Conservation (phyloP, 35 echinoderm and acorn worm genomes). For the Amphiura filiformis region DNA sequence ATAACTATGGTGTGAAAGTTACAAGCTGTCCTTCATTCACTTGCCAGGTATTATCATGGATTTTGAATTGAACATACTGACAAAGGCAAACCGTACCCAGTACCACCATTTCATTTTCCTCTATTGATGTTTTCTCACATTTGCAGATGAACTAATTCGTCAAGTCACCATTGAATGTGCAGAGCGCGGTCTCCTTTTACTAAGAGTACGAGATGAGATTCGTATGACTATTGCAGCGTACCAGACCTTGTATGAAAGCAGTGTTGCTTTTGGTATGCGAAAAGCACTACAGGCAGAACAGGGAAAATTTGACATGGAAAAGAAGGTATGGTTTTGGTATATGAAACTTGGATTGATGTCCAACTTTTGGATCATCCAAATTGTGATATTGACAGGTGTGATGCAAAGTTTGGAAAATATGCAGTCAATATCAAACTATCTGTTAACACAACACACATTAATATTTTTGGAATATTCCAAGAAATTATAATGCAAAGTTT, state of each 20-base stretch:
- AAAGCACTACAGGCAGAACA: slow-evolving; percentile 96
- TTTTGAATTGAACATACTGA: no score
- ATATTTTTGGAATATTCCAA: no score
- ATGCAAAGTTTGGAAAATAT: not conserved
- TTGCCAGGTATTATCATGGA: no score
- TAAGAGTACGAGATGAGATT: slow-evolving; percentile 92
- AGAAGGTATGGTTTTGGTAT: slow-evolving; percentile 62
- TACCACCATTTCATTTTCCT: no score
- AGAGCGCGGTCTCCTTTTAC: slow-evolving; percentile 84
- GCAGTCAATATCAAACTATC: not conserved
- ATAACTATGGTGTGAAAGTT: no score
- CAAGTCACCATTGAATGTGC: slow-evolving; percentile 99
- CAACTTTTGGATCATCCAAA: not conserved
- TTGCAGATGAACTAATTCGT: slow-evolving; percentile 91
- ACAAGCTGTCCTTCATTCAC: no score
- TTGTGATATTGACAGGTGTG: not conserved
- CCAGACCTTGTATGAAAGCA: slow-evolving; percentile 98
- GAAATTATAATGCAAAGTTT: no score
- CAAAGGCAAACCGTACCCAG: no score
- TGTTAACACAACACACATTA: no score
- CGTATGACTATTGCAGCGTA: slow-evolving; percentile 97
- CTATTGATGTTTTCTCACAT: no score
- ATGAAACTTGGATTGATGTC: not conserved
- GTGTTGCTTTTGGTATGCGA: slow-evolving; percentile 98
- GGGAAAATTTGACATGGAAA: slow-evolving; percentile 99